Evolutionary conservation across 2,797 vertebrate genomes (phyloP), one percentile per base, ranked within the genome.

Genomic region (Parambassis ranga): DNA sequence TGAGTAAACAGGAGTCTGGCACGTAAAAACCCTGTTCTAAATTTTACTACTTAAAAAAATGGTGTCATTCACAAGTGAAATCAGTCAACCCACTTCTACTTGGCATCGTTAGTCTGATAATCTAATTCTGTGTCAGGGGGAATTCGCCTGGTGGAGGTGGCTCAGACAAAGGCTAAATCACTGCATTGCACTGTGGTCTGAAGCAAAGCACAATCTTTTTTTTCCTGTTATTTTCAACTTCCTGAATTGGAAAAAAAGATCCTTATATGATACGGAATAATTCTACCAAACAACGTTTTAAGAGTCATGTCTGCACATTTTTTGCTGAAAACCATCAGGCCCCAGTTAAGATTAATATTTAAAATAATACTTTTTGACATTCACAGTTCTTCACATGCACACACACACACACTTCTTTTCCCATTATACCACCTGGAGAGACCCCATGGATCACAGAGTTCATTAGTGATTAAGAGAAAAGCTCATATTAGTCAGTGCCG

Each of bases 51-150:
- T 43, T 68, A 24, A 73, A n/a, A 68, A 82, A 84, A 84, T 68
- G 67, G 82, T 85, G 85, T 79, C 85, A 85, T 78, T 83, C 67
- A 79, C 60, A 44, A 82, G 69, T 77, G 52, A 86, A 81, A 81
- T 76, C 82, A 67, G 61, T 84, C 84, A 86, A 79, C 85, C 85
- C 64, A 88, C 70, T 83, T 89, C 82, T 76, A 35, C 71, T 72
- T 41, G 65, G 55, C 79, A 38, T 74, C 75, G 9, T 79, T 65
- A 49, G 67, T 50, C 65, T 70, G 61, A 62, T 73, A 28, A 65
- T 79, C 59, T 68, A 64, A 73, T 80, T 80, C 62, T 63, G 71
- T 53, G 53, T 75, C 47, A 6, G 46, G 32, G 68, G 66, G 64
- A 65, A 56, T 71, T 71, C 6, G 50, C 14, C 46, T 38, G 38